These are phyloP conservation scores for Mionectes macconnelli DNA, from an alignment of 2,113 vertebrate genomes.

Conservation along the genomic window DNA sequence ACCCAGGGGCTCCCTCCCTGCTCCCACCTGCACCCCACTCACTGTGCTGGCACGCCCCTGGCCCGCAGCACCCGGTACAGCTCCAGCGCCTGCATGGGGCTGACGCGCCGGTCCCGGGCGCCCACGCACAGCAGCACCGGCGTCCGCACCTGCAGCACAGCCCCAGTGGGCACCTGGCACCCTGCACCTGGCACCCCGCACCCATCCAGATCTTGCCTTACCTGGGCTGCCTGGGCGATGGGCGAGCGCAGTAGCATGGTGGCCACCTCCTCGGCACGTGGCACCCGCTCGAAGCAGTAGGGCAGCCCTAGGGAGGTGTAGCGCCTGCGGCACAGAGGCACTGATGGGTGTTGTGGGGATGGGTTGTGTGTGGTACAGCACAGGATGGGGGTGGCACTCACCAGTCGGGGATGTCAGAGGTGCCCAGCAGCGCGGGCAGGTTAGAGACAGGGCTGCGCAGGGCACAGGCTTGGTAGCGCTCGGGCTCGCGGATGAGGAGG, in stretches of 20 bases:
- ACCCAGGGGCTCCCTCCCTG: neutral
- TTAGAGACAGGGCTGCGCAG: constrained; percentile 83
- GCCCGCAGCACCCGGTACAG: constrained; percentile 81
- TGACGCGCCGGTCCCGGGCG: constrained; percentile 77
- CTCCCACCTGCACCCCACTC: neutral
- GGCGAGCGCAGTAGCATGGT: constrained; percentile 80
- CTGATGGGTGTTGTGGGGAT: neutral
- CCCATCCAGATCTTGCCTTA: neutral
- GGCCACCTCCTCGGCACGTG: constrained; percentile 70
- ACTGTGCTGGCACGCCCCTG: constrained; percentile 74
- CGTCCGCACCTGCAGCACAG: constrained; percentile 68
- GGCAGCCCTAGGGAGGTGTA: constrained; percentile 77
- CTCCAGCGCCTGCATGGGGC: constrained; percentile 82
- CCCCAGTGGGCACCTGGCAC: fast-evolving
- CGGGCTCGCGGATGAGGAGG: constrained; percentile 76
- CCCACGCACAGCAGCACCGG: constrained; percentile 81
- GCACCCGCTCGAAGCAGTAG: constrained; percentile 78
- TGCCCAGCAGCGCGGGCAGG: constrained; percentile 79
- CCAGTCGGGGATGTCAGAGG: constrained; percentile 86
- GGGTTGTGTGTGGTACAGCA: fast-evolving
- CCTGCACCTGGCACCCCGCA: fast-evolving
- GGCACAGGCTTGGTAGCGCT: constrained; percentile 79
- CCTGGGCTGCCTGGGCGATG: constrained; percentile 74
- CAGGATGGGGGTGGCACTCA: constrained; percentile 18
- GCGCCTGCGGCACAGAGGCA: constrained; percentile 53